phyloP scores from a whole-genome alignment of 2,888 invertebrate genomes.

The Lucinisca nassula region DNA sequence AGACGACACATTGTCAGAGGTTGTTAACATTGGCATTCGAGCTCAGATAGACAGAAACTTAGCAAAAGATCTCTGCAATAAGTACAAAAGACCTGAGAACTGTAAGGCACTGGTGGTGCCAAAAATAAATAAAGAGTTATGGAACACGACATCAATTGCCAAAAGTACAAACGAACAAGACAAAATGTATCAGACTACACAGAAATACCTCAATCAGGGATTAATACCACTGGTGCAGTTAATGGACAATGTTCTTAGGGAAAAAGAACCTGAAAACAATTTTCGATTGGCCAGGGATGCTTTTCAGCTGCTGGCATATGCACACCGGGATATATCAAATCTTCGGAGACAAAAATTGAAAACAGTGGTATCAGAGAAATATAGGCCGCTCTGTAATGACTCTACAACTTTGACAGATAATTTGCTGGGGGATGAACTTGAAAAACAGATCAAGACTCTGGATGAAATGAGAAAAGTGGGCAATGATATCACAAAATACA shows the following conservation, averaged over 20 bases:
- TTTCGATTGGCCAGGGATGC: too few relatives aligned
- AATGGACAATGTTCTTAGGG: neutral
- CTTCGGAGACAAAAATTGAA: too few relatives aligned
- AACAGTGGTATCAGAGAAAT: too few relatives aligned
- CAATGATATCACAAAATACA: too few relatives aligned
- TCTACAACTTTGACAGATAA: too few relatives aligned
- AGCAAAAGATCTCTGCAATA: neutral
- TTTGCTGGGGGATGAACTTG: too few relatives aligned
- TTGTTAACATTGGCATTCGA: neutral
- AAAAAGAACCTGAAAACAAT: too few relatives aligned
- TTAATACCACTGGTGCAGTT: slow-evolving; percentile 10
- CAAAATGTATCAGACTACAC: neutral
- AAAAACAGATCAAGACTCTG: too few relatives aligned
- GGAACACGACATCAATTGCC: neutral
- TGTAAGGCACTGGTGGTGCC: neutral
- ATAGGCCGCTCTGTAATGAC: too few relatives aligned
- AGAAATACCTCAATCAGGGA: neutral
- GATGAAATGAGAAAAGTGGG: too few relatives aligned
- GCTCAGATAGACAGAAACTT: neutral
- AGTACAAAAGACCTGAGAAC: neutral
- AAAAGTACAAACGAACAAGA: neutral
- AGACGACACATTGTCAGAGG: neutral
- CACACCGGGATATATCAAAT: too few relatives aligned
- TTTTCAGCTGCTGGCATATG: too few relatives aligned
- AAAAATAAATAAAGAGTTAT: slow-evolving; percentile 11